Conservation (phyloP, 2,797 vertebrate genomes). For the Thalassophryne amazonica region DNA sequence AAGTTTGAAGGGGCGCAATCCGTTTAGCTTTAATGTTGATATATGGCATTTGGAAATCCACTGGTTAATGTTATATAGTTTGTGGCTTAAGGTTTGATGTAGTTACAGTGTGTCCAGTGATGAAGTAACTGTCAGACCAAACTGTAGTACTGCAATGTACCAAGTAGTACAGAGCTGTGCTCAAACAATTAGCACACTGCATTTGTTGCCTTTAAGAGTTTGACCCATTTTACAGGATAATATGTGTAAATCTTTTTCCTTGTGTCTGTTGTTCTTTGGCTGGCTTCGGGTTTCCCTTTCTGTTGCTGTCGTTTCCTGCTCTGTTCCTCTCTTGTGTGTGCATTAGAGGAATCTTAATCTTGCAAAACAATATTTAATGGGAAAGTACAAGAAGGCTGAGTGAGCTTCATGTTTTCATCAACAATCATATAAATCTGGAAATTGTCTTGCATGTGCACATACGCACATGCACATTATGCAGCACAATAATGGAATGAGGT, state of each 20-base stretch:
- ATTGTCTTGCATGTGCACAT: too few relatives aligned
- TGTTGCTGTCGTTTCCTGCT: background rate
- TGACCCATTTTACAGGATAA: constrained; percentile 60
- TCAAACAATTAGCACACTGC: constrained; percentile 39
- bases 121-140: background rate
- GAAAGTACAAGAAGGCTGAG: constrained; percentile 29
- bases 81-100: constrained; percentile 11
- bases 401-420: constrained; percentile 34
- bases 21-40: constrained; percentile 2
- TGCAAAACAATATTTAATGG: constrained; percentile 22
- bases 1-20: constrained; percentile 4
- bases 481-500: too few relatives aligned
- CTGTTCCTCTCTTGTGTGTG: constrained; percentile 16
- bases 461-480: too few relatives aligned
- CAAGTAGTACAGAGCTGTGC: constrained; percentile 5
- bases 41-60: background rate
- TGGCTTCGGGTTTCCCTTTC: background rate
- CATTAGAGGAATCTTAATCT: constrained; percentile 32
- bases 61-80: background rate
- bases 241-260: constrained; percentile 13
- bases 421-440: constrained; percentile 34
- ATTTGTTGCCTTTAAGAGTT: constrained; percentile 62
- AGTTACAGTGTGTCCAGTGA: constrained; percentile 8
- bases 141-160: background rate
- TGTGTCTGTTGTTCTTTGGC: constrained; percentile 3